Percentiles rank a stretch among this genome's conserved stretches.
Evolutionary conservation across 2,113 vertebrate genomes (phyloP).

Genomic region (Manacus vitellinus): DNA sequence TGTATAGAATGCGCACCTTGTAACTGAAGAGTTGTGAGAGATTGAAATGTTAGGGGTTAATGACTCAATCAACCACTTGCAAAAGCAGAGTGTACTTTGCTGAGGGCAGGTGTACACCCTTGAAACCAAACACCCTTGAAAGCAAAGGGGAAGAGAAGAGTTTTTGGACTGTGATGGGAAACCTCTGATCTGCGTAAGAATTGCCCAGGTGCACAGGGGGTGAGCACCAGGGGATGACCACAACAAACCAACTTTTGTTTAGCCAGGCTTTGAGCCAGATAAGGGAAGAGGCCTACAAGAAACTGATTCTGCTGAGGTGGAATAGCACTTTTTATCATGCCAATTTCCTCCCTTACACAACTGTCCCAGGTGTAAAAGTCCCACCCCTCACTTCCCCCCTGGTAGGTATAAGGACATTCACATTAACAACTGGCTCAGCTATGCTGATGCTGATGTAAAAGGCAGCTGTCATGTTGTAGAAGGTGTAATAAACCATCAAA

Average conservation of each 20-base stretch:
- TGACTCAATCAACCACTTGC: neutral
- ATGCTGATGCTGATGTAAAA: neutral
- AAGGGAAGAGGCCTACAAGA: neutral
- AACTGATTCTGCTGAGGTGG: neutral
- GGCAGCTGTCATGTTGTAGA: neutral
- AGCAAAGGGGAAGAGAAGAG: neutral
- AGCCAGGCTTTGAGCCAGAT: neutral
- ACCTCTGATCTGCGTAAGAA: neutral
- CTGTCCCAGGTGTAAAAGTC: no score
- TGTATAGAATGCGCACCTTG: neutral
- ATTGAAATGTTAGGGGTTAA: neutral
- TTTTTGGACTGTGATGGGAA: neutral
- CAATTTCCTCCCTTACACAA: neutral
- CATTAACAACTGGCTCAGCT: neutral
- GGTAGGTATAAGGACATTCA: neutral
- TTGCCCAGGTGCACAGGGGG: neutral
- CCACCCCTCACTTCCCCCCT: no score
- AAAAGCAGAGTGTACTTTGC: neutral
- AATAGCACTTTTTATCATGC: neutral
- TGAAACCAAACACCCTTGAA: no score
- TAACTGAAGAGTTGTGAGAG: neutral
- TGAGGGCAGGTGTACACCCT: neutral
- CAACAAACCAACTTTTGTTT: neutral
- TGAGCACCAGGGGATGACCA: neutral
- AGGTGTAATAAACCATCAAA: neutral